phyloP scores from a whole-genome alignment of 2,113 vertebrate genomes.

The Nesogale talazaci region DNA sequence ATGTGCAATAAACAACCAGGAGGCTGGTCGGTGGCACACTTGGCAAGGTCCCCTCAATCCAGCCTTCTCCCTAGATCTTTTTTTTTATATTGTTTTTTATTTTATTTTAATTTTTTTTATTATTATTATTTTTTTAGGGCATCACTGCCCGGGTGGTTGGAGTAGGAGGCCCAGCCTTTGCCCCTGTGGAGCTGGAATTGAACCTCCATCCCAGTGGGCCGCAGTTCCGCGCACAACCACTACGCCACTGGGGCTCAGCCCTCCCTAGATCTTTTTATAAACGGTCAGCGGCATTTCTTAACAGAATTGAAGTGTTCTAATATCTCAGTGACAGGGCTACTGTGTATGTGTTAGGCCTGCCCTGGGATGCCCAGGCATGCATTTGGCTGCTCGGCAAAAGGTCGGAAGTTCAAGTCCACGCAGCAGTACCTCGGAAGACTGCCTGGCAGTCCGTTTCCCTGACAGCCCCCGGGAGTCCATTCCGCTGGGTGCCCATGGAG shows the following conservation, averaged over 20 bases:
- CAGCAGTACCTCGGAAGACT: not conserved
- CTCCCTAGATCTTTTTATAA: not conserved
- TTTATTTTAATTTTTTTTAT: too few relatives aligned
- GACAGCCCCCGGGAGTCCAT: not conserved
- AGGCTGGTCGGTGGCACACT: not conserved
- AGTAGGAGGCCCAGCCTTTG: too few relatives aligned
- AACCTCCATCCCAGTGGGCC: too few relatives aligned
- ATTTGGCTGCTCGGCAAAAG: not conserved
- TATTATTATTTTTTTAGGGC: too few relatives aligned
- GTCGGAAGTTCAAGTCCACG: not conserved
- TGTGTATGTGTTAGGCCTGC: not conserved
- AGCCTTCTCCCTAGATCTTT: not conserved
- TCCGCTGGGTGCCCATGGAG: not conserved
- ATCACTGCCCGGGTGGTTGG: too few relatives aligned
- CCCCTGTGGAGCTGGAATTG: too few relatives aligned
- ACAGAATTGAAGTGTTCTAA: constrained; percentile 3
- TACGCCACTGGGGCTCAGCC: too few relatives aligned
- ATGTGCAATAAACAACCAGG: not conserved
- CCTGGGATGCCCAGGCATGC: not conserved
- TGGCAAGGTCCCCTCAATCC: not conserved
- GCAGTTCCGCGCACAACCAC: too few relatives aligned
- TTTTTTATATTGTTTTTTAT: too few relatives aligned
- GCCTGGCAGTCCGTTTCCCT: not conserved
- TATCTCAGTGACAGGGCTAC: too few relatives aligned
- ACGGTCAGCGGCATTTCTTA: constrained; percentile 7